Percentiles rank a stretch among this genome's conserved stretches.
Conservation (phyloP, 1,140 invertebrate genomes). For the Helicorthomorpha holstii region DNA sequence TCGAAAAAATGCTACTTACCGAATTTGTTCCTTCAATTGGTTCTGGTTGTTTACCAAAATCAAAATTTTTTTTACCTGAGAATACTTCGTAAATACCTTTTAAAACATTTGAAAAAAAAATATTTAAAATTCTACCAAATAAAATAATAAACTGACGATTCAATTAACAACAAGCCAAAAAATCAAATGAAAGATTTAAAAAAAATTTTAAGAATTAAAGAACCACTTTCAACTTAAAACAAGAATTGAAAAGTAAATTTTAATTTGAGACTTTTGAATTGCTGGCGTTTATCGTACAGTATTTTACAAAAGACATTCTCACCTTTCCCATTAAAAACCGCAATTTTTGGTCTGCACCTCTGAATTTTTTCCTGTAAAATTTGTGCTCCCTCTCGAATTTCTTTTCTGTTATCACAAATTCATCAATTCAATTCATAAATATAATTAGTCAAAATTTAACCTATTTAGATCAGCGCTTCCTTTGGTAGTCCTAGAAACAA, state of each 20-base stretch:
- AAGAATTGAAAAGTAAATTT: too few relatives aligned
- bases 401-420: conserved; percentile 42
- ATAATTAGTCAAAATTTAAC: conserved; percentile 12
- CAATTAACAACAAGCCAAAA: too few relatives aligned
- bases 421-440: background rate
- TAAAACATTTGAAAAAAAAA: too few relatives aligned
- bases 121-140: too few relatives aligned
- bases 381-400: conserved; percentile 90
- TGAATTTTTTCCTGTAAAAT: conserved; percentile 78
- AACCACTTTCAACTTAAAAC: background rate
- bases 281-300: background rate
- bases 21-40: conserved; percentile 82
- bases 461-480: conserved; percentile 82
- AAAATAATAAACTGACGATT: too few relatives aligned
- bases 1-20: conserved; percentile 39
- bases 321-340: conserved; percentile 94
- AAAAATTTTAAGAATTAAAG: conserved; percentile 7
- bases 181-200: too few relatives aligned
- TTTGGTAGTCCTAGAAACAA: conserved; percentile 85
- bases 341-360: conserved; percentile 87
- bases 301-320: background rate
- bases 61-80: conserved; percentile 91
- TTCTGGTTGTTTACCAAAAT: conserved; percentile 87
- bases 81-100: conserved; percentile 83
- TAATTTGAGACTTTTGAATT: background rate